These are phyloP conservation scores for Acrossocheilus wenchowensis DNA, from an alignment of 2,797 vertebrate species.

Conservation along the genomic window DNA sequence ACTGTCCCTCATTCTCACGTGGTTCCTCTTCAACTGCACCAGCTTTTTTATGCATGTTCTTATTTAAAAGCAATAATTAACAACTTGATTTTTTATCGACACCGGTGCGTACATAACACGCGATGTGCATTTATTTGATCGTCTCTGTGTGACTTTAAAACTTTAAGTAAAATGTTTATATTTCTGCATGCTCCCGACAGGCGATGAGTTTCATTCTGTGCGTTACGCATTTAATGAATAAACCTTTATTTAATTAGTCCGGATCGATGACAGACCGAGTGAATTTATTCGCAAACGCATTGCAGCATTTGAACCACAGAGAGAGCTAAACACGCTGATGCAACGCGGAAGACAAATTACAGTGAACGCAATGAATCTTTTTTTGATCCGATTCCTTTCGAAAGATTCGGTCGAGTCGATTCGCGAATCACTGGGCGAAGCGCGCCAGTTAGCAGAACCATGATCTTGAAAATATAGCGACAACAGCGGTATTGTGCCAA, in stretches of 20 bases:
- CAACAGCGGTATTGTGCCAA: no score
- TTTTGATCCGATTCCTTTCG: background rate
- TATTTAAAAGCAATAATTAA: no score
- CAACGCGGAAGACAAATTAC: conserved; percentile 23
- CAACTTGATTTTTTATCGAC: background rate
- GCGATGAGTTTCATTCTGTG: background rate
- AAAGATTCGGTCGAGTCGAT: background rate
- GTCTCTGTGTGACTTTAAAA: background rate
- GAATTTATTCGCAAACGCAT: conserved; percentile 40
- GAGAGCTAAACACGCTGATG: background rate
- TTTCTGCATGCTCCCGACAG: background rate
- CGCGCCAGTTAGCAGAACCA: background rate
- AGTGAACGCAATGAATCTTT: background rate
- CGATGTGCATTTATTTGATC: background rate
- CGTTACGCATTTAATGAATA: background rate
- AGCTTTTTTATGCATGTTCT: background rate
- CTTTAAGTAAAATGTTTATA: background rate
- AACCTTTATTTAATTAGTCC: background rate
- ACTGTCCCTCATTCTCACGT: conserved; percentile 23
- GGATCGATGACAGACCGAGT: background rate
- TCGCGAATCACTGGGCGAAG: background rate
- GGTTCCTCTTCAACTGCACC: background rate
- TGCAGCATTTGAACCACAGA: background rate
- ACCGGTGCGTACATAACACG: background rate
- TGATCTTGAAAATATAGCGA: background rate